A percentile compares a stretch with the other conserved stretches of the same genome.
Evolutionary conservation across 2,797 vertebrate species (phyloP).

Genomic region (Ctenochaetus hawaiiensis): DNA sequence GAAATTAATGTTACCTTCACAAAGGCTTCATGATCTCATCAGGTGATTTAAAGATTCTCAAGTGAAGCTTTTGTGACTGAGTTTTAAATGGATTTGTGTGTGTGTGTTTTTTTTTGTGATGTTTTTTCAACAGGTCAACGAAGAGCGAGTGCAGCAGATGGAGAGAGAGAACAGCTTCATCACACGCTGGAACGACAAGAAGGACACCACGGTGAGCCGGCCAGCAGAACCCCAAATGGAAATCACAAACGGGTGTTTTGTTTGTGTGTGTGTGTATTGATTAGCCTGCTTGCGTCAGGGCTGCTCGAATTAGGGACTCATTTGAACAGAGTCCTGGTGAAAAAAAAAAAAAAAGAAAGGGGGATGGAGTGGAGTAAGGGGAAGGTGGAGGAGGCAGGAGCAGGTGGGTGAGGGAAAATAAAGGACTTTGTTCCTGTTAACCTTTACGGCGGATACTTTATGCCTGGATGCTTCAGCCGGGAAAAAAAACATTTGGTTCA

Average conservation of each 20-base stretch:
- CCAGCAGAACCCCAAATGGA: slow-evolving; percentile 56
- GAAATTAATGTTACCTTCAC: slow-evolving; percentile 17
- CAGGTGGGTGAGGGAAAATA: slow-evolving; percentile 40
- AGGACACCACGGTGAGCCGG: slow-evolving; percentile 92
- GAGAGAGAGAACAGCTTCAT: slow-evolving; percentile 97
- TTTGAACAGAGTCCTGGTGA: slow-evolving; percentile 45
- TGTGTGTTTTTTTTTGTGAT: slow-evolving; percentile 39
- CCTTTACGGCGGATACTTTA: slow-evolving; percentile 77
- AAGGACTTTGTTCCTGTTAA: slow-evolving; percentile 74
- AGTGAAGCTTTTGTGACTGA: neutral
- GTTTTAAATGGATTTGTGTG: neutral
- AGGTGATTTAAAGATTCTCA: slow-evolving; percentile 5
- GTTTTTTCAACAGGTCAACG: slow-evolving; percentile 88
- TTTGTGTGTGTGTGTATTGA: slow-evolving; percentile 41
- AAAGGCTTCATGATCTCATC: slow-evolving; percentile 19
- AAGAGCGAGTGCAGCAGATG: slow-evolving; percentile 97
- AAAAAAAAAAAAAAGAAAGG: slow-evolving; percentile 24
- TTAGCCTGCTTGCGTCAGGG: slow-evolving; percentile 52
- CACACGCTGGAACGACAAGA: slow-evolving; percentile 96
- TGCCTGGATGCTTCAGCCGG: slow-evolving; percentile 65
- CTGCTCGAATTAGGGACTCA: slow-evolving; percentile 49
- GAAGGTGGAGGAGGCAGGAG: slow-evolving; percentile 6
- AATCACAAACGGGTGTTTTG: slow-evolving; percentile 45
- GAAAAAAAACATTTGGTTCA: slow-evolving; percentile 76
- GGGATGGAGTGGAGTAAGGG: neutral